Evolutionary conservation across 2,113 vertebrate species (phyloP).

Genomic region (Centropristis striata): DNA sequence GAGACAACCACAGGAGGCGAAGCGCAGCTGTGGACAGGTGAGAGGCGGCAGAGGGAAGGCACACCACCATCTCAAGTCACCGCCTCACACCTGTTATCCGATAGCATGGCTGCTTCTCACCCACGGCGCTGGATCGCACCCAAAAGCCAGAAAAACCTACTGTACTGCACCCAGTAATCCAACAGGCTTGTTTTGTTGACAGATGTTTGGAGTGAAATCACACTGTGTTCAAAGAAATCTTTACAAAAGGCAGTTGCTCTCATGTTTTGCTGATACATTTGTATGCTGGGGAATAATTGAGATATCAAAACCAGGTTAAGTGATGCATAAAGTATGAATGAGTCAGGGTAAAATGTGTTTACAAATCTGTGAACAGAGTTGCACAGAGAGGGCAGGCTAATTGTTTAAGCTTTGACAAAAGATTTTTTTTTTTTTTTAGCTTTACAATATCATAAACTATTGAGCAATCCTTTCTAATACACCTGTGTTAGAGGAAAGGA

Average conservation of each 20-base stretch:
- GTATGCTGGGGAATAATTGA: slow-evolving; percentile 40
- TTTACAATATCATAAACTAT: slow-evolving; percentile 28
- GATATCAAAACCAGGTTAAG: slow-evolving; percentile 71
- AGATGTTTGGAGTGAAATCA: slow-evolving; percentile 54
- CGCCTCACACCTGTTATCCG: slow-evolving; percentile 55
- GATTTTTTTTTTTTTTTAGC: background rate
- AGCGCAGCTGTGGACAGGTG: slow-evolving; percentile 53
- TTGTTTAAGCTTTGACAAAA: slow-evolving; percentile 27
- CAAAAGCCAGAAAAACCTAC: slow-evolving; percentile 34
- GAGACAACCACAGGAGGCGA: slow-evolving; percentile 41
- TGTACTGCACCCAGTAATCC: slow-evolving; percentile 15
- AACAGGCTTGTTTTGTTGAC: slow-evolving; percentile 48
- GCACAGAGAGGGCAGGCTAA: slow-evolving; percentile 18
- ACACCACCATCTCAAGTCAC: slow-evolving; percentile 74
- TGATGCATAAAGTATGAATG: slow-evolving; percentile 60
- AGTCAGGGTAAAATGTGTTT: slow-evolving; percentile 39
- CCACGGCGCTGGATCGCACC: slow-evolving; percentile 34
- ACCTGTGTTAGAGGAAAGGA: slow-evolving; percentile 7
- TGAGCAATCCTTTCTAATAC: slow-evolving; percentile 17
- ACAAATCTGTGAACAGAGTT: slow-evolving; percentile 46
- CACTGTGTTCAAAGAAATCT: slow-evolving; percentile 50
- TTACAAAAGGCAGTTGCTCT: slow-evolving; percentile 43
- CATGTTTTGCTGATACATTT: slow-evolving; percentile 39
- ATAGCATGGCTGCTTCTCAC: slow-evolving; percentile 46
- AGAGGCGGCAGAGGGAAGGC: slow-evolving; percentile 52